Evolutionary conservation across 2,888 invertebrate genomes (phyloP).

Genomic region (Andrena flavipes): DNA sequence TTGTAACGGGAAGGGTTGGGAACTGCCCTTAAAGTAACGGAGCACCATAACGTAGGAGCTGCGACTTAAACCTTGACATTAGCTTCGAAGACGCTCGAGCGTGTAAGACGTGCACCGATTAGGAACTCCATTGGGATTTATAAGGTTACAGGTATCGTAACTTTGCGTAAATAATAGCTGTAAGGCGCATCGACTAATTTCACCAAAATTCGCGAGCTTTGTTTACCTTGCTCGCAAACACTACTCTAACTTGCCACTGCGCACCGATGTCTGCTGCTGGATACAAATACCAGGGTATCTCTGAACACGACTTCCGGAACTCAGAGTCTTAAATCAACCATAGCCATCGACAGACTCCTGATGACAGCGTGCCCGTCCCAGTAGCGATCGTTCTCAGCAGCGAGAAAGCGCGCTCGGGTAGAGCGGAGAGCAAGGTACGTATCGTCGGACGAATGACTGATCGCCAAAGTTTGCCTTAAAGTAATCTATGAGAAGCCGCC

Average conservation of each 20-base stretch:
- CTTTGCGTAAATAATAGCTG: not conserved
- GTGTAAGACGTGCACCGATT: not conserved
- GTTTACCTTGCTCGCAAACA: not conserved
- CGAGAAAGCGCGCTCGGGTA: constrained; percentile 3
- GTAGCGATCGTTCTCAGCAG: not conserved
- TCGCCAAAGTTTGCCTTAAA: constrained; percentile 54
- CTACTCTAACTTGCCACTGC: not conserved
- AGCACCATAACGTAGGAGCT: not conserved
- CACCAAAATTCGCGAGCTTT: too few species aligned
- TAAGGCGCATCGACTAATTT: too few species aligned
- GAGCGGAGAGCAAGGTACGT: not conserved
- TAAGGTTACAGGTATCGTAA: not conserved
- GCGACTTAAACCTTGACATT: constrained; percentile 5
- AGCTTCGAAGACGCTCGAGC: not conserved
- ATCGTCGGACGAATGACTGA: constrained; percentile 43
- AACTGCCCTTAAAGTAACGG: constrained; percentile 26
- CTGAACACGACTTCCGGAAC: not conserved
- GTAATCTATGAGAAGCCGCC: constrained; percentile 69
- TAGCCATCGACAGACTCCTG: not conserved
- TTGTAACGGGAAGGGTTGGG: constrained; percentile 20
- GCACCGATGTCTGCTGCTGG: not conserved
- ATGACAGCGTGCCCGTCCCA: not conserved
- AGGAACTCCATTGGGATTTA: not conserved
- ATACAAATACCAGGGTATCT: not conserved
- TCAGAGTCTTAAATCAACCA: not conserved